Evolutionary conservation across 2,113 vertebrate genomes (phyloP).

Genomic region (Emydocephalus ijimae): DNA sequence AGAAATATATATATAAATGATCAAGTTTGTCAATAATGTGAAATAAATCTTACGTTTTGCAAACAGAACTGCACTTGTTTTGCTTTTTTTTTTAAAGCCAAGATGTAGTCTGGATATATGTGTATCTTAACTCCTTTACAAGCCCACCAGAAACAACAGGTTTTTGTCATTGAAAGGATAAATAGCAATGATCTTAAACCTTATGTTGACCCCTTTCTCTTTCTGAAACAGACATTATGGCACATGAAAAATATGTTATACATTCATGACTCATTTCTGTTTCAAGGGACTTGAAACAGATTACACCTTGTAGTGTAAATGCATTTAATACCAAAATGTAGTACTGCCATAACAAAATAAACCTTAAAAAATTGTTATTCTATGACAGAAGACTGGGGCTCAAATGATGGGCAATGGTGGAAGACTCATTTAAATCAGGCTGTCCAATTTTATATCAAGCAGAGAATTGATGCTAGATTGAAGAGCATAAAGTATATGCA

Average conservation of each 20-base stretch:
- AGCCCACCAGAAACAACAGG: slow-evolving; percentile 60
- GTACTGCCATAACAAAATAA: accelerated
- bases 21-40: slow-evolving; percentile 46
- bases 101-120: slow-evolving; percentile 46
- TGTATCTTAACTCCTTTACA: slow-evolving; percentile 46
- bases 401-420: background rate
- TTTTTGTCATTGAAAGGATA: slow-evolving; percentile 57
- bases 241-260: slow-evolving; percentile 47
- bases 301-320: background rate
- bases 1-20: slow-evolving; percentile 54
- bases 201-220: slow-evolving; percentile 33
- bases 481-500: background rate
- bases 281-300: slow-evolving; percentile 1
- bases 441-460: background rate
- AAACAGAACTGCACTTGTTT: slow-evolving; percentile 51
- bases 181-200: slow-evolving; percentile 57
- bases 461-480: background rate
- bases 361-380: background rate
- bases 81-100: slow-evolving; percentile 46
- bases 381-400: background rate
- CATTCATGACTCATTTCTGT: slow-evolving; percentile 5
- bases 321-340: background rate
- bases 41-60: slow-evolving; percentile 52
- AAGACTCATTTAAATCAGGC: background rate
- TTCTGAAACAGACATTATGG: slow-evolving; percentile 50